Evolutionary conservation across 2,113 vertebrate species (phyloP).

Genomic region (Takifugu flavidus): DNA sequence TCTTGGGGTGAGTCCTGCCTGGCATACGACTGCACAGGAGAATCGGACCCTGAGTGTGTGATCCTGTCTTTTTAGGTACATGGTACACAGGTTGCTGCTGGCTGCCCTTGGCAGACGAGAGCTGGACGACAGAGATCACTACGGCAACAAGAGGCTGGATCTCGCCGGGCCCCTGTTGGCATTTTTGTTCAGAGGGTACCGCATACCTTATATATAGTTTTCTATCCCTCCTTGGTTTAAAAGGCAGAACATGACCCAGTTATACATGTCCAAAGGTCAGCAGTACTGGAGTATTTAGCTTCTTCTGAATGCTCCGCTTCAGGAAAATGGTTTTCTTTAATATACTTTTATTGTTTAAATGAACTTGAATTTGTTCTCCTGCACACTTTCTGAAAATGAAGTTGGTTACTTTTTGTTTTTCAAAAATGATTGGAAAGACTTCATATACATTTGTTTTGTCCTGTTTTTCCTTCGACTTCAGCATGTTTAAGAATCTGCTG

Average conservation of each 20-base stretch:
- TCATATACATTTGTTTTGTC: background rate
- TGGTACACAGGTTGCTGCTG: conserved; percentile 93
- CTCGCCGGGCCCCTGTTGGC: conserved; percentile 94
- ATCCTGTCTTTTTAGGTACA: conserved; percentile 79
- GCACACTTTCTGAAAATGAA: too few species aligned
- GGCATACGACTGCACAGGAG: background rate
- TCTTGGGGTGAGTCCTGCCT: conserved; percentile 83
- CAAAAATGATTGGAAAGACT: too few species aligned
- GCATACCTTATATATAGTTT: too few species aligned
- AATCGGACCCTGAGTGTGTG: background rate
- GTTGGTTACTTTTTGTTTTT: too few species aligned
- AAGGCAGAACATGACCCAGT: too few species aligned
- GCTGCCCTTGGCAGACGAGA: conserved; percentile 93
- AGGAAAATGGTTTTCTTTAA: too few species aligned
- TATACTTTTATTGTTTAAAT: too few species aligned
- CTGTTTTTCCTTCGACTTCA: conserved; percentile 45
- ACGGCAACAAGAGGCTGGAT: conserved; percentile 98
- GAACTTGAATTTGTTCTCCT: too few species aligned
- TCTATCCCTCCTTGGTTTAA: background rate
- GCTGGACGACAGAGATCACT: conserved; percentile 98
- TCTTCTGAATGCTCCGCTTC: too few species aligned
- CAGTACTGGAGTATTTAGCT: too few species aligned
- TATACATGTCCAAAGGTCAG: too few species aligned
- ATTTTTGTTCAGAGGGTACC: conserved; percentile 93
- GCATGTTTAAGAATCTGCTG: conserved; percentile 98